These are phyloP conservation scores for Galeopsomyia nigrocyanea DNA, from an alignment of 2,888 invertebrate species.

Conservation along the genomic window DNA sequence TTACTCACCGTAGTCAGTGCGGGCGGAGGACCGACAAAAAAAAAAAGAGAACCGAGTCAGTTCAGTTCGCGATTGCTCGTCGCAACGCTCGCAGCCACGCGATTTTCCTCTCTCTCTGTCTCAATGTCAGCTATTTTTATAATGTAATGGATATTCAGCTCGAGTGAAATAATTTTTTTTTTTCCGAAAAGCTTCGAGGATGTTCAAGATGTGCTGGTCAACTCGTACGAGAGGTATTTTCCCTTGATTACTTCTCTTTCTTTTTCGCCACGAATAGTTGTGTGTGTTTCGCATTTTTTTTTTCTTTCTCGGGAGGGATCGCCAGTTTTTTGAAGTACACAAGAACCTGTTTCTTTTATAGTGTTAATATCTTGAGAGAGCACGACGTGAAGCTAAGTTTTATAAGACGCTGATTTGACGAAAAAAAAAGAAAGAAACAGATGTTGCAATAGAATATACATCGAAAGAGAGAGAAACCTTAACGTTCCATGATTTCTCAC, in stretches of 20 bases:
- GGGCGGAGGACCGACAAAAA: no score
- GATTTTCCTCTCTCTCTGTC: background rate
- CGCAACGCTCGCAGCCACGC: slow-evolving; percentile 5
- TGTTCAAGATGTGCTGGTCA: slow-evolving; percentile 42
- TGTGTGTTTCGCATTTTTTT: background rate
- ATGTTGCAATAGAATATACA: background rate
- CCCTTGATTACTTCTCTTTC: background rate
- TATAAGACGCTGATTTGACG: no score
- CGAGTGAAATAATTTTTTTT: background rate
- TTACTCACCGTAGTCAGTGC: background rate
- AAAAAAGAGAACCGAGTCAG: no score
- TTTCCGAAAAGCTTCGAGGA: background rate
- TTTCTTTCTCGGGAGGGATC: background rate
- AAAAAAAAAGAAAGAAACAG: no score
- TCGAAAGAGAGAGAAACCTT: no score
- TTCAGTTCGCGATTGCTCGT: slow-evolving; percentile 14
- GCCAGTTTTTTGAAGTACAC: no score
- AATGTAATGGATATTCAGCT: background rate
- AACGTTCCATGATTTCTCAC: no score
- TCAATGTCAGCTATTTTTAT: background rate
- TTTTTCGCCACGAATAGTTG: background rate
- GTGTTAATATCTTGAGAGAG: no score
- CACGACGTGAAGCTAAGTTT: no score
- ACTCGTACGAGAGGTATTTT: slow-evolving; percentile 23
- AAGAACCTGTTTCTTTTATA: no score